Base-by-base conservation (phyloP, 2,888 invertebrate species). In the Harpalus rubripes region DNA sequence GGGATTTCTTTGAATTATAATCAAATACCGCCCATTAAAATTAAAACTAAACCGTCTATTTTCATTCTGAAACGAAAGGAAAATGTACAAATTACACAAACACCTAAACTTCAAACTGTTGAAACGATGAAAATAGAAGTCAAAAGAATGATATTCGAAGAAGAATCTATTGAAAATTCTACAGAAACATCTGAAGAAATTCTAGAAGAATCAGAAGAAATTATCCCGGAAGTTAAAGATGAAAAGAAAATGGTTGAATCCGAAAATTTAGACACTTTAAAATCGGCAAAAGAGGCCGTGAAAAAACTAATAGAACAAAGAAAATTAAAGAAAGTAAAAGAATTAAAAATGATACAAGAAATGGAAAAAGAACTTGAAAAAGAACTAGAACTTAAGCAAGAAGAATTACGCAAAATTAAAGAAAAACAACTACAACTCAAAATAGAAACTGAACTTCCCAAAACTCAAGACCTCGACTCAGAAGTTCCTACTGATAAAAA, bases 1-100 rank as follows among this genome's bases (percentile, higher is more conserved):
- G 96, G 96, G 88, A 94, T 98, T 85, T 93, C 95, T 44, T 93
- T 97, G 87, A 96, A 96, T 90, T 96, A 97, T 89, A 94, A 95
- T 88, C 92, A 95, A 16, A 92, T 97, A 86, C 95, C 97, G 5
- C 97, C 97, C 0, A 92, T 97, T 8, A 95, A 93, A 91, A 95
- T 97, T 44, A 96, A 95, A 91, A 96, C 96, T 0, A 96, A 95
- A 89, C 96, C 97, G 0, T 95, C 95, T 76, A 92, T 98, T 86
- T 96, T 95, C 87, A 95, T 97, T 88, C 92, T 98, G 88, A 95
- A 95, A 90, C 93, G 95, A 88, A 94, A 93, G 89, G 91, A 93
- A 79, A 93, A 94, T 88, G 92, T 93, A 72, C 91, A 92, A 85
- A 10, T 22, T 22, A 12, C 44, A 8, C 12, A 22, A 8, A 16